Base-by-base conservation (phyloP, 2,797 vertebrate species). In the Denticeps clupeoides region DNA sequence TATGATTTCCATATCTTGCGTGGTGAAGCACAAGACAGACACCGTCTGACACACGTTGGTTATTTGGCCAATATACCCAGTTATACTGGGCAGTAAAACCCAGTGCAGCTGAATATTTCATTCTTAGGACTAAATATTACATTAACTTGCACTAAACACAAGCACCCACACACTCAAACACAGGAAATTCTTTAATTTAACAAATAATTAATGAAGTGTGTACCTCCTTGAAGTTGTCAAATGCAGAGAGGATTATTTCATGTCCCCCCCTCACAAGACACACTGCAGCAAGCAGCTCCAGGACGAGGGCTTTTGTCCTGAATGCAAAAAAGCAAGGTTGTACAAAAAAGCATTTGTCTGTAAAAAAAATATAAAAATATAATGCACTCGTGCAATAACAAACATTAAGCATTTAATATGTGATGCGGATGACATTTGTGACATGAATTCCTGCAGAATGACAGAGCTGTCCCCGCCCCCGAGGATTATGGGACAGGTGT, bases 161-260 rank as follows among this genome's bases (percentile, higher is more conserved):
- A 12, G 45, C 60, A 45, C 62, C 63, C 56, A 59, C 59, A 57
- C 25, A 25, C n/a, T 18, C 18, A 18, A 41, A 45, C 18, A 21
- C 27, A n/a, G 15, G 9, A 18, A 72, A 65, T 68, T 67, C 68
- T 48, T n/a, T 49, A 3, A 60, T 59, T 37, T 47, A 25, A 29
- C 60, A 42, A 37, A 45, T n/a, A n/a, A n/a, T n/a, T n/a, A n/a
- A n/a, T n/a, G n/a, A n/a, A n/a, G n/a, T n/a, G n/a, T n/a, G 0
- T 84, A 99, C 93, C 91, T 97, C 93, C 71, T 97, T 92, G 70
- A 98, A 98, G 84, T 98, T 90, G 77, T 98, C 94, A 10, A 98
- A 98, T 0, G 94, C 94, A 4, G 93, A 83, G 35, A 98, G 77
- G 67, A 98, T 98, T 54, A 98, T 98, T 73, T 98, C 93, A n/a